Base-by-base conservation (phyloP, 2,113 vertebrate species). In the Hippotragus niger region DNA sequence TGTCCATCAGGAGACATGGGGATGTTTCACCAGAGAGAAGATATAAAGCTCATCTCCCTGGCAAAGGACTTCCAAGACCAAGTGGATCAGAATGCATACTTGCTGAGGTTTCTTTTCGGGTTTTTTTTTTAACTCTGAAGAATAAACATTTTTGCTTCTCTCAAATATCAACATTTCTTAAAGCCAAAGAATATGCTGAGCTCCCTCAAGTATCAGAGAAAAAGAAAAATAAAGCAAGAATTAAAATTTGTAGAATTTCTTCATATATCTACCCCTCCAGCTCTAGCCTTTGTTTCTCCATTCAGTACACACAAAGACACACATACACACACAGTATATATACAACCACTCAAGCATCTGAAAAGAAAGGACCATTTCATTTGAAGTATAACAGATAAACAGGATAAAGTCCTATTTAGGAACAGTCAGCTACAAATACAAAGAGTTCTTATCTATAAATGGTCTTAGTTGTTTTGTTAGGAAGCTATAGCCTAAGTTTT, bases 1-100 rank as follows among this genome's bases (percentile, higher is more conserved):
- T 94, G 94, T 80, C 45, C 52, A 95, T 85, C 82, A 96, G 98
- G 97, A 96, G 97, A 97, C 31, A 43, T 7, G 52, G 94, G 78
- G 93, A 96, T 62, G 76, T 94, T 91, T 97, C 95, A 45, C 45
- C 47, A 76, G 85, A 95, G 95, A 83, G 94, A 98, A 97, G 97
- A 97, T 0, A 3, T 5, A 97, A 98, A 96, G 45, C 50, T 92
- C 60, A 55, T 93, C 88, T 0, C 0, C 27, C 64, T 97, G 92
- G 89, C 95, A 98, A 89, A 47, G 81, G 53, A 58, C 47, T 98
- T 91, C 23, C 16, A 85, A 76, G 55, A 98, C 31, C 47, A 94
- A 88, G 12, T 8, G n/a, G 53, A n/a, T 85, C 88, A 97, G 97
- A 97, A 64, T 0, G 47, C 29, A 6, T 15, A 7, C 7, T 94